Evolutionary conservation across 1,140 invertebrate species (phyloP).

Genomic region (Drosophila subobscura): DNA sequence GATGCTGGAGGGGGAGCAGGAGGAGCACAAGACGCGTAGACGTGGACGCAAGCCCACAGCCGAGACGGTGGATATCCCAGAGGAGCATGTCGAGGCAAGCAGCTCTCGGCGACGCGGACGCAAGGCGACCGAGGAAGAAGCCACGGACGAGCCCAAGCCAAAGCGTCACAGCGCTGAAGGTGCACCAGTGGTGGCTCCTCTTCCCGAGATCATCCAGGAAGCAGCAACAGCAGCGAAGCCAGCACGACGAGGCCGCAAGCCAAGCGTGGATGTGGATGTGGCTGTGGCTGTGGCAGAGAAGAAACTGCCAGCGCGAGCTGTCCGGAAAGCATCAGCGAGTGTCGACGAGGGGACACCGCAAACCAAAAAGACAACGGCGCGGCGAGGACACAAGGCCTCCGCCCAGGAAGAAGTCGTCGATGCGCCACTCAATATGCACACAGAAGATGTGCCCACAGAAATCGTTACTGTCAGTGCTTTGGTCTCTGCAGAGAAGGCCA

Average conservation of each 20-base stretch:
- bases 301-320: slow-evolving; percentile 32
- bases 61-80: not conserved
- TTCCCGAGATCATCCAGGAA: slow-evolving; percentile 11
- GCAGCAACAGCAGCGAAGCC: slow-evolving; percentile 4
- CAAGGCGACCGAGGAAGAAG: slow-evolving; percentile 25
- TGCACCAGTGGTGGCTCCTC: not conserved
- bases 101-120: slow-evolving; percentile 16
- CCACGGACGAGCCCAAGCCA: slow-evolving; percentile 13
- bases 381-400: slow-evolving; percentile 39
- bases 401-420: not conserved
- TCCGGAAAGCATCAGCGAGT: slow-evolving; percentile 36
- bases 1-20: not conserved
- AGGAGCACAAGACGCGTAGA: slow-evolving; percentile 15
- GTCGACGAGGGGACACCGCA: slow-evolving; percentile 26
- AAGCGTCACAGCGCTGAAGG: not conserved
- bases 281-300: slow-evolving; percentile 1
- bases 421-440: slow-evolving; percentile 4
- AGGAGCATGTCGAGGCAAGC: not conserved
- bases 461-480: not conserved
- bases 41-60: slow-evolving; percentile 24
- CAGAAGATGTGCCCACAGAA: not conserved
- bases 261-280: slow-evolving; percentile 20
- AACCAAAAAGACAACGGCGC: slow-evolving; percentile 38
- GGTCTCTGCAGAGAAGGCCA: not conserved
- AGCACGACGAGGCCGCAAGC: slow-evolving; percentile 16